Conservation (phyloP, 2,797 vertebrate species). For the Ficedula albicollis region DNA sequence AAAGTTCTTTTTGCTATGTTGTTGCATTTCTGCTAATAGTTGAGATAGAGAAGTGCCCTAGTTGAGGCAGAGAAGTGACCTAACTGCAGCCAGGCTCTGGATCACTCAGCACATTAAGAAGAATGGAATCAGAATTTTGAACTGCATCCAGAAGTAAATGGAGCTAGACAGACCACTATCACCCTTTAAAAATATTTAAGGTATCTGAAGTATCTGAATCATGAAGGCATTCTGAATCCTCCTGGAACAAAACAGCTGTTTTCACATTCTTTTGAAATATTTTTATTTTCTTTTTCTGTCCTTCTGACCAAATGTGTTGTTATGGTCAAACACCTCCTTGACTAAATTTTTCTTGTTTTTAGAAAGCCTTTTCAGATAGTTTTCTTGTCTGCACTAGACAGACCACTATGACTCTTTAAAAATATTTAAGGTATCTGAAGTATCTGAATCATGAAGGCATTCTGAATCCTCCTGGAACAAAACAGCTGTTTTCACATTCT, state of each 20-base stretch:
- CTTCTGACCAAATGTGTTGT: not conserved
- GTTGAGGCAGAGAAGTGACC: too few species aligned
- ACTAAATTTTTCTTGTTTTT: conserved; percentile 45
- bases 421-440: not conserved
- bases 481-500: not conserved
- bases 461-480: not conserved
- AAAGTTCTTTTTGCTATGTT: too few species aligned
- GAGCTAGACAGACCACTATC: not conserved
- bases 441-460: not conserved
- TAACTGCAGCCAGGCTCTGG: too few species aligned
- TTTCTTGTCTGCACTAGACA: not conserved
- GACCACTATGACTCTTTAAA: not conserved
- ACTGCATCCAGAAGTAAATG: too few species aligned
- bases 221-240: not conserved
- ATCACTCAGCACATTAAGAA: too few species aligned
- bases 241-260: not conserved
- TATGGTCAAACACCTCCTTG: conserved; percentile 21
- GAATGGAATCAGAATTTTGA: too few species aligned
- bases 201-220: not conserved
- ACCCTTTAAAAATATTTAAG: not conserved
- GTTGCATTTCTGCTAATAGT: too few species aligned
- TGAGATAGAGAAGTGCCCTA: too few species aligned
- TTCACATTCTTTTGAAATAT: not conserved
- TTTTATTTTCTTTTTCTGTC: not conserved
- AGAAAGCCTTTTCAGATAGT: not conserved